phyloP scores from a whole-genome alignment of 1,140 invertebrate genomes.

The Drosophila lini region DNA sequence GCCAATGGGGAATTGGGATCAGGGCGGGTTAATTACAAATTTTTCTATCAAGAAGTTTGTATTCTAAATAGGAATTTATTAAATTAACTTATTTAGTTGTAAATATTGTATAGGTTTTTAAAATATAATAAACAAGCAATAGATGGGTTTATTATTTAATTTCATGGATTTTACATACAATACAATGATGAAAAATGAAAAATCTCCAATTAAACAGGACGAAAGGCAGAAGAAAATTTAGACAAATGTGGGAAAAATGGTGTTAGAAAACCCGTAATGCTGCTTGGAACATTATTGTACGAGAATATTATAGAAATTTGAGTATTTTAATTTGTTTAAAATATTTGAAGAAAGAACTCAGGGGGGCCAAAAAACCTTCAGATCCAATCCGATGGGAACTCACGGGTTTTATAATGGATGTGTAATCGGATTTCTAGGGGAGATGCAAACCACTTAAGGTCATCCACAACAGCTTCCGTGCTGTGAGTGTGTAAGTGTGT shows the following conservation, averaged over 20 bases:
- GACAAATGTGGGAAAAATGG: no score
- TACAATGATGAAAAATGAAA: no score
- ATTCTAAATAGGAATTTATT: background rate
- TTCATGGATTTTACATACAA: no score
- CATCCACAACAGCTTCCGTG: slow-evolving; percentile 41
- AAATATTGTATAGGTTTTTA: background rate
- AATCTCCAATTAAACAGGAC: no score
- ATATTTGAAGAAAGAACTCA: background rate
- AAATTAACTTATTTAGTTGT: background rate
- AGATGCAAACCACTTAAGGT: slow-evolving; percentile 54
- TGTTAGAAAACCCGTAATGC: no score
- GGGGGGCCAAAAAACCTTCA: background rate
- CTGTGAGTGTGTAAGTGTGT: slow-evolving; percentile 20
- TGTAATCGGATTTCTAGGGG: slow-evolving; percentile 41
- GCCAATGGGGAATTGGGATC: background rate
- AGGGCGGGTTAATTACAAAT: slow-evolving; percentile 6
- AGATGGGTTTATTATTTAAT: no score
- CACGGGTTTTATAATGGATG: slow-evolving; percentile 17
- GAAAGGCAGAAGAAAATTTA: no score
- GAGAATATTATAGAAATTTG: no score
- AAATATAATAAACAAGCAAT: background rate
- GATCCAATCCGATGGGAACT: background rate
- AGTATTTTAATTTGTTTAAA: no score
- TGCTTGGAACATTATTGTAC: no score
- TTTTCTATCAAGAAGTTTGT: slow-evolving; percentile 6